A percentile compares a stretch with the other conserved stretches of the same genome.
Evolutionary conservation across 2,113 vertebrate species (phyloP).

Genomic region (Junco hyemalis): DNA sequence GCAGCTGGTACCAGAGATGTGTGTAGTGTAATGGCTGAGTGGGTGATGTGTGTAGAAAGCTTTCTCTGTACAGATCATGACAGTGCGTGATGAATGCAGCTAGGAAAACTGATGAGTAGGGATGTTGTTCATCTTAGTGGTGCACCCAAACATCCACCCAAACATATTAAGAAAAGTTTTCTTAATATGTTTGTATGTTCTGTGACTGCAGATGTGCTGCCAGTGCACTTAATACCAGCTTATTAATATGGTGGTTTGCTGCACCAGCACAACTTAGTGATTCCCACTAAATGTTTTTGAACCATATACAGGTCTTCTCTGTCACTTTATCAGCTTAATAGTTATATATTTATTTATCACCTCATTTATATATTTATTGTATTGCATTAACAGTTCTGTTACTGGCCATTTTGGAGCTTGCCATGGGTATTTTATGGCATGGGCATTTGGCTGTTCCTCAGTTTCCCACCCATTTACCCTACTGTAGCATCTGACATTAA

Average conservation of each 20-base stretch:
- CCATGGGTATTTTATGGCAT: background rate
- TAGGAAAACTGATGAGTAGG: background rate
- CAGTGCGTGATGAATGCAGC: background rate
- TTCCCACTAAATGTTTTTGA: background rate
- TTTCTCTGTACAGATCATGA: background rate
- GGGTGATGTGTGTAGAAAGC: background rate
- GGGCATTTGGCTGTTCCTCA: background rate
- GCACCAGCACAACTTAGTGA: background rate
- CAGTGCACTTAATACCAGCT: too few relatives aligned
- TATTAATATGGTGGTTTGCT: background rate
- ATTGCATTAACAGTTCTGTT: background rate
- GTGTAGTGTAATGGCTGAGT: background rate
- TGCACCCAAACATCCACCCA: background rate
- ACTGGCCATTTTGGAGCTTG: background rate
- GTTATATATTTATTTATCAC: background rate
- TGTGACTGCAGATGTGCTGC: background rate
- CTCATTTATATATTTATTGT: background rate
- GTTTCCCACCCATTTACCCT: background rate
- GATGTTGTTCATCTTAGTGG: background rate
- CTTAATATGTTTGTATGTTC: background rate
- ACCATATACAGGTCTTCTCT: accelerated
- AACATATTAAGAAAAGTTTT: background rate
- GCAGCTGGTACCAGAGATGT: background rate
- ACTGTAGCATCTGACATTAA: background rate
- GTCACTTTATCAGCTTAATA: background rate